Evolutionary conservation across 1,140 invertebrate species (phyloP), one percentile per base, ranked within the genome.

Genomic region (Aphis gossypii): DNA sequence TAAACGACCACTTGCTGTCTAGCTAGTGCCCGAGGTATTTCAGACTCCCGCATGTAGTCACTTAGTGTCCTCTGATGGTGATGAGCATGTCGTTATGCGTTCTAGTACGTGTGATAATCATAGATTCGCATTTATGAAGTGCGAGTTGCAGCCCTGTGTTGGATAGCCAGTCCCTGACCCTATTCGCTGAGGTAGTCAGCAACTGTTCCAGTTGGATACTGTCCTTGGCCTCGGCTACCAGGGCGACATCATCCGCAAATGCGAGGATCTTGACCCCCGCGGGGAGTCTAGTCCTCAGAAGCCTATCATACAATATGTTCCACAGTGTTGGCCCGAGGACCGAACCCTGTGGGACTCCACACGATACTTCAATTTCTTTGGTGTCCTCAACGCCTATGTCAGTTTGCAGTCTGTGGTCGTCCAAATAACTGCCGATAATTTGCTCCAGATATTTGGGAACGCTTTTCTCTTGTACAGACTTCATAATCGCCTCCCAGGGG

Each of bases 241-340:
- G 94, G 0, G 95, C 60, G 21, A 94, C 94, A n/a, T 95, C 95
- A 46, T 95, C 95, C 0, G 95, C 95, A 87, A 94, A 95, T 2
- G 94, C 94, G 1, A 95, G 89, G 0, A 93, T 41, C 1, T 93
- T 90, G 1, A 94, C 93, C 8, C 94, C 94, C n/a, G 94, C 87
- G 6, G 95, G 89, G 23, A 95, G 35, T 14, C 90, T 46, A n/a
- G 68, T 76, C 30, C 68, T 76, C 68, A 95, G 92, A 1, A 95
- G 41, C 68, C 94, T 94, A 84, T 95, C 94, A 38, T 95, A 95
- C 0, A 94, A 20, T 2, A 94, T 90, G 60, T 95, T 95, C 95
- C 95, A 95, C 2, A 95, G 83, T 25, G 94, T 94, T 0, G 95
- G 95, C 8, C 95, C 94, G 0, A 95, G 90, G 11, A 95, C 94